Conservation (phyloP, 2,797 vertebrate species). For the Melanotaenia parkinsoni region DNA sequence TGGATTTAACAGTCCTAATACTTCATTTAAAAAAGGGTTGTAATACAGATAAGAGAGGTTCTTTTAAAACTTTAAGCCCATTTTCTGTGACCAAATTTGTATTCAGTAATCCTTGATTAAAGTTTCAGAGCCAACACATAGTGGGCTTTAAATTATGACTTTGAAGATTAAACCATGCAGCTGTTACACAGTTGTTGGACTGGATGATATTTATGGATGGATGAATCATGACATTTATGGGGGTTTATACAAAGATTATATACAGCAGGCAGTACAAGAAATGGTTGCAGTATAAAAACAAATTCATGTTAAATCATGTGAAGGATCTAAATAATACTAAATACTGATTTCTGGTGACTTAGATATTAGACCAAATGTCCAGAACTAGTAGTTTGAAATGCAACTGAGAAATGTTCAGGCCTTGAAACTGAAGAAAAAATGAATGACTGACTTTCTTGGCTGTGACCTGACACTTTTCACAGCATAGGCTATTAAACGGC, state of each 20-base stretch:
- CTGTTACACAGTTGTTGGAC: background rate
- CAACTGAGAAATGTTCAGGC: slow-evolving; percentile 40
- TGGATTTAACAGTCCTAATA: background rate
- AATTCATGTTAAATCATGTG: background rate
- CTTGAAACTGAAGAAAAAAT: slow-evolving; percentile 30
- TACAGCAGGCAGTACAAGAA: background rate
- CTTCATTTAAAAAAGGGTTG: background rate
- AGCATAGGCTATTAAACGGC: slow-evolving; percentile 26
- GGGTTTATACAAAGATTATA: background rate
- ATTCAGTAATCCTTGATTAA: background rate
- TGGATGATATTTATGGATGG: background rate
- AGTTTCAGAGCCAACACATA: background rate
- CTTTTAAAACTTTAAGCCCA: background rate
- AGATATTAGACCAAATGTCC: slow-evolving; percentile 25
- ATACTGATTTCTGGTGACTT: slow-evolving; percentile 20
- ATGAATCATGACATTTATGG: background rate
- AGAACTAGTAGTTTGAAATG: slow-evolving; percentile 32
- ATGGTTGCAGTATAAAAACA: background rate
- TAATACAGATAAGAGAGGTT: background rate
- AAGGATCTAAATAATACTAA: background rate
- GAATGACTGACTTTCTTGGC: slow-evolving; percentile 45
- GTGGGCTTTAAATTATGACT: background rate
- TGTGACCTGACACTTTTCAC: slow-evolving; percentile 21
- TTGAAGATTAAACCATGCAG: background rate
- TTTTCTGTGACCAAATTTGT: background rate